Evolutionary conservation across 2,113 vertebrate genomes (phyloP).

Genomic region (Chitala chitala): DNA sequence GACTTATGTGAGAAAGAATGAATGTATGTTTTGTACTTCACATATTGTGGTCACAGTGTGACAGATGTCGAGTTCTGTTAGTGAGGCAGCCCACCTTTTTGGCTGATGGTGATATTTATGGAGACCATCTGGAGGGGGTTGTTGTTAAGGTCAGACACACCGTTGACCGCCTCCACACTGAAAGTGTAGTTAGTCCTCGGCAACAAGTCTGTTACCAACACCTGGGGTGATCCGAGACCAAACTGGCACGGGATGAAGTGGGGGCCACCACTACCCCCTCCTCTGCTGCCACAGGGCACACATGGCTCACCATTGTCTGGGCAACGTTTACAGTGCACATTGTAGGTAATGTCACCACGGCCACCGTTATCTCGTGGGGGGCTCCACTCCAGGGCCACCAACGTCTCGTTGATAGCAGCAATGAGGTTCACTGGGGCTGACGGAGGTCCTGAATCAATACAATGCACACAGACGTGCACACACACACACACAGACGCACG

Average conservation of each 20-base stretch:
- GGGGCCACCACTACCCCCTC: constrained; percentile 27
- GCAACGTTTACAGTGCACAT: constrained; percentile 68
- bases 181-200: constrained; percentile 75
- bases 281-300: constrained; percentile 58
- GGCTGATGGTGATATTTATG: constrained; percentile 70
- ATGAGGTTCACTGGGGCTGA: constrained; percentile 71
- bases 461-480: neutral
- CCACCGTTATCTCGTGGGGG: constrained; percentile 65
- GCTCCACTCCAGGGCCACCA: constrained; percentile 71
- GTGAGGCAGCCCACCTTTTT: constrained; percentile 59
- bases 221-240: constrained; percentile 55
- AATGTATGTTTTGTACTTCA: too few species aligned
- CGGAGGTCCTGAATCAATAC: constrained; percentile 56
- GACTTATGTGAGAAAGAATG: too few species aligned
- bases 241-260: constrained; percentile 71
- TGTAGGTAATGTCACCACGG: constrained; percentile 67
- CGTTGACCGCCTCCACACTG: constrained; percentile 68
- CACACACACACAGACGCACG: too few species aligned
- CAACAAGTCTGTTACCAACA: constrained; percentile 65
- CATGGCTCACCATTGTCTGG: constrained; percentile 55
- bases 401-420: constrained; percentile 70
- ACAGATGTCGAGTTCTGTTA: too few species aligned
- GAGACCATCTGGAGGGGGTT: constrained; percentile 54
- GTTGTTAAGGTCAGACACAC: constrained; percentile 66
- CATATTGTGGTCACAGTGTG: too few species aligned